Evolutionary conservation across 2,797 vertebrate genomes (phyloP).

Genomic region (Poecilia gillii): DNA sequence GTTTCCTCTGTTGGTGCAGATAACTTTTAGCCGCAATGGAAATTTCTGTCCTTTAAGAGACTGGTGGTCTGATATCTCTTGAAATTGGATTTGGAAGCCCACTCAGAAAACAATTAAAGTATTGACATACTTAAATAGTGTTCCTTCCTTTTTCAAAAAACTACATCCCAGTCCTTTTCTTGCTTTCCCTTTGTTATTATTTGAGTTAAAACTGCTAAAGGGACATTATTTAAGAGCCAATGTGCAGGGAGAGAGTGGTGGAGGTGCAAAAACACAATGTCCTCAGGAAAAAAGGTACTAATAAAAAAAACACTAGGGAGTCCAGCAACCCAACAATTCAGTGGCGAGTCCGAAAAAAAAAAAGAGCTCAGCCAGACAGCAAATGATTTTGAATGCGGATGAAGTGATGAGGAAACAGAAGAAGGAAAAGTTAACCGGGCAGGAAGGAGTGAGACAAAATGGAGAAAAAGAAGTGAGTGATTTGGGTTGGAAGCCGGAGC

Average conservation of each 20-base stretch:
- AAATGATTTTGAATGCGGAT: slow-evolving; percentile 66
- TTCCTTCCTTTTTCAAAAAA: not conserved
- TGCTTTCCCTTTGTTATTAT: slow-evolving; percentile 59
- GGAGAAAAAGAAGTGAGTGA: slow-evolving; percentile 73
- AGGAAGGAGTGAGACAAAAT: slow-evolving; percentile 54
- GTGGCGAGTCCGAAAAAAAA: slow-evolving; percentile 48
- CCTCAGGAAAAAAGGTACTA: slow-evolving; percentile 45
- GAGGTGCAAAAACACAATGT: slow-evolving; percentile 58
- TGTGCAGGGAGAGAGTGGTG: slow-evolving; percentile 42
- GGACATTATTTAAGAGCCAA: slow-evolving; percentile 63
- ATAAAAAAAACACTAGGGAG: slow-evolving; percentile 58
- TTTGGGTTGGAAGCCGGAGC: slow-evolving; percentile 77
- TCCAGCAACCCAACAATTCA: slow-evolving; percentile 45
- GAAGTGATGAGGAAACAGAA: slow-evolving; percentile 56
- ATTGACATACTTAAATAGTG: not conserved
- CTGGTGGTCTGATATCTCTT: slow-evolving; percentile 29
- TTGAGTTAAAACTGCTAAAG: slow-evolving; percentile 73
- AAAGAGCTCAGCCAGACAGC: slow-evolving; percentile 46
- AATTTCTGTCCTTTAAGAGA: slow-evolving; percentile 36
- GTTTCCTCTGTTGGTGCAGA: slow-evolving; percentile 30
- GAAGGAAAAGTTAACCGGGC: slow-evolving; percentile 48
- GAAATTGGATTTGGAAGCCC: slow-evolving; percentile 51
- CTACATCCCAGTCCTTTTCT: slow-evolving; percentile 59
- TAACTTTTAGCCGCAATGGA: slow-evolving; percentile 18
- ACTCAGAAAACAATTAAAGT: slow-evolving; percentile 26